Conservation (phyloP, 1,140 invertebrate genomes). For the Drosophila mayri region DNA sequence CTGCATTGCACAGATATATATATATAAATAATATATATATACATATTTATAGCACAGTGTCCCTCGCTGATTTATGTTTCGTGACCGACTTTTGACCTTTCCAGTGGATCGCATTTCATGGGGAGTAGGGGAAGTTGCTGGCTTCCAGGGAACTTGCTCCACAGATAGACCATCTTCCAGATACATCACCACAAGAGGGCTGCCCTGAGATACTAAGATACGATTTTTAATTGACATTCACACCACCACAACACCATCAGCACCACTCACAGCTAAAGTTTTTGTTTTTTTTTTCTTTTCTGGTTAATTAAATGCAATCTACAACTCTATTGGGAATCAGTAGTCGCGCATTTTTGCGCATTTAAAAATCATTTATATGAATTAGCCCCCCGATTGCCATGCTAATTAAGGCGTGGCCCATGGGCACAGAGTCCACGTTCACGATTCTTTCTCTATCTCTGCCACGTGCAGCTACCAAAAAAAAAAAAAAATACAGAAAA, state of each 20-base stretch:
- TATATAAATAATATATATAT: too few relatives aligned
- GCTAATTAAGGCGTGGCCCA: conserved; percentile 65
- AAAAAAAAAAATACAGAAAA: neutral
- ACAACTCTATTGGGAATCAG: conserved; percentile 76
- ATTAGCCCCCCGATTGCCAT: conserved; percentile 38
- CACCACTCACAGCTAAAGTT: neutral
- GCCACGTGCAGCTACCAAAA: conserved; percentile 21
- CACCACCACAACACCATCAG: conserved; percentile 10
- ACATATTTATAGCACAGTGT: conserved; percentile 1
- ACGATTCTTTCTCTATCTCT: conserved; percentile 27
- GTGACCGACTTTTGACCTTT: conserved; percentile 44
- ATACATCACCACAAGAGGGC: conserved; percentile 3
- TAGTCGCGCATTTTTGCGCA: conserved; percentile 68
- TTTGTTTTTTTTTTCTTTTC: neutral
- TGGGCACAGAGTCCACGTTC: conserved; percentile 45
- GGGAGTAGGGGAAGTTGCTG: conserved; percentile 1
- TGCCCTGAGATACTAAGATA: conserved; percentile 24
- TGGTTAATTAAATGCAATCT: conserved; percentile 69
- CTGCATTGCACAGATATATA: neutral
- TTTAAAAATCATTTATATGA: conserved; percentile 79
- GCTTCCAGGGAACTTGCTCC: conserved; percentile 49
- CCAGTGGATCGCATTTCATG: conserved; percentile 54
- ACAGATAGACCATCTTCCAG: conserved; percentile 53
- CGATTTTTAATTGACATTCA: conserved; percentile 59
- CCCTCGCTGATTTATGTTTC: conserved; percentile 59